Base-by-base conservation (phyloP, 2,888 invertebrate species). In the Ectemnius cavifrons region DNA sequence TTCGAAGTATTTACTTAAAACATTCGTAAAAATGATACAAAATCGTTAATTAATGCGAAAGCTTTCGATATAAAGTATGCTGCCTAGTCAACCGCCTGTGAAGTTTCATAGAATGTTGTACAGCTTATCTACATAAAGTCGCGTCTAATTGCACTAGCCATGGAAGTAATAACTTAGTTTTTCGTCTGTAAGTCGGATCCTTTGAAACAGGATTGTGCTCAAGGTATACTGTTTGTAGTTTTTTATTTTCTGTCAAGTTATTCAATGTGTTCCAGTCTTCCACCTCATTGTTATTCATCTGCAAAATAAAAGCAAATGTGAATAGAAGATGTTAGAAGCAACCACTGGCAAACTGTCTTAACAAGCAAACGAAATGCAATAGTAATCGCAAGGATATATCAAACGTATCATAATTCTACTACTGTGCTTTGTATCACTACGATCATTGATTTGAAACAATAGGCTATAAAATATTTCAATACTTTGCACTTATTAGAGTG, bases 121-220 rank as follows among this genome's bases (percentile, higher is more conserved):
- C 58, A 28, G 63, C 85, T 93, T 93, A 94, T 93, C 94, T 94
- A 92, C 97, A 97, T 86, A 97, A 91, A 8, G 98, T 99, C 8
- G 99, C 99, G 92, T 99, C 99, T 83, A 99, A 96, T 91, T 99
- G 99, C 73, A 94, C 93, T 37, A 99, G 92, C 85, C 95, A 94
- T 0, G 99, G 98, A 20, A 98, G 92, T 0, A 95, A 93, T 70
- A 99, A 92, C 91, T 97, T 98, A 58, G 99, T 92, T 91, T 99
- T 99, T 83, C 97, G 93, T 69, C 99, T 92, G 91, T 99, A 99
- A 83, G 95, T 96, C 0, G 96, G 93, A 92, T 97, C 98, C 49
- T 93, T 92, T 0, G 95, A 94, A 0, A 99, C 91, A 0, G 99
- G 98, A 92, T 99, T 99, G 46, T 96, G 93, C 90, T 99, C 99